These are phyloP conservation scores for Hemicrepidius hirtus DNA, from an alignment of 2,888 invertebrate species.

Conservation along the genomic window DNA sequence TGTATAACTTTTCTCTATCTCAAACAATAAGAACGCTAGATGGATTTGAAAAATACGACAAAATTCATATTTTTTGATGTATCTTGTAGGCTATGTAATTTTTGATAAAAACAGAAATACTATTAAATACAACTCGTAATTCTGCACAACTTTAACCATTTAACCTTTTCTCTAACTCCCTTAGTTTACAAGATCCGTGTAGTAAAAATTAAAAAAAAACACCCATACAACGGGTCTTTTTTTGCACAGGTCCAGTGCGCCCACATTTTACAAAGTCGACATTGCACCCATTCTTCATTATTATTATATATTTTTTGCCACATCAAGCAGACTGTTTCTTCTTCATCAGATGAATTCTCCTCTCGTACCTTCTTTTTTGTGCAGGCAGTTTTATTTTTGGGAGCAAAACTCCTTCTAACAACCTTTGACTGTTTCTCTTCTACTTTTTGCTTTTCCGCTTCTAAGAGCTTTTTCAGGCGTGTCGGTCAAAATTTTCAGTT, in stretches of 20 bases:
- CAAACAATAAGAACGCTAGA: too few species aligned
- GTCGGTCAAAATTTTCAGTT: constrained; percentile 61
- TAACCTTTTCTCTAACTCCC: too few species aligned
- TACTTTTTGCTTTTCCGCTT: constrained; percentile 18
- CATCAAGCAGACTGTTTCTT: constrained; percentile 18
- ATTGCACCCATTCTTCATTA: constrained; percentile 29
- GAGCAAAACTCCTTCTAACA: constrained; percentile 4
- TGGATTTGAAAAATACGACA: too few species aligned
- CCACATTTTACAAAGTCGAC: constrained; percentile 50
- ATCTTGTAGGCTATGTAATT: too few species aligned
- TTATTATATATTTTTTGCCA: constrained; percentile 20
- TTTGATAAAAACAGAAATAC: too few species aligned
- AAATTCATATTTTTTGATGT: too few species aligned
- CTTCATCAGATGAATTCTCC: constrained; percentile 4
- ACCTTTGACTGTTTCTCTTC: constrained; percentile 12
- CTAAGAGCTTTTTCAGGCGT: constrained; percentile 58
- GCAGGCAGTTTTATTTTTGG: constrained; percentile 5
- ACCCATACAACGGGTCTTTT: constrained; percentile 48
- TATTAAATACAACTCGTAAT: too few species aligned
- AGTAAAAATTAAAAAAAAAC: too few species aligned
- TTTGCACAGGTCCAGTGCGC: constrained; percentile 46
- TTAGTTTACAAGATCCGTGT: too few species aligned
- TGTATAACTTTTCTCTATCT: too few species aligned
- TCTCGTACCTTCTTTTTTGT: constrained; percentile 3
- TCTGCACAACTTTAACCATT: too few species aligned